phyloP scores from a whole-genome alignment of 2,113 vertebrate species.

The Gambusia holbrooki region DNA sequence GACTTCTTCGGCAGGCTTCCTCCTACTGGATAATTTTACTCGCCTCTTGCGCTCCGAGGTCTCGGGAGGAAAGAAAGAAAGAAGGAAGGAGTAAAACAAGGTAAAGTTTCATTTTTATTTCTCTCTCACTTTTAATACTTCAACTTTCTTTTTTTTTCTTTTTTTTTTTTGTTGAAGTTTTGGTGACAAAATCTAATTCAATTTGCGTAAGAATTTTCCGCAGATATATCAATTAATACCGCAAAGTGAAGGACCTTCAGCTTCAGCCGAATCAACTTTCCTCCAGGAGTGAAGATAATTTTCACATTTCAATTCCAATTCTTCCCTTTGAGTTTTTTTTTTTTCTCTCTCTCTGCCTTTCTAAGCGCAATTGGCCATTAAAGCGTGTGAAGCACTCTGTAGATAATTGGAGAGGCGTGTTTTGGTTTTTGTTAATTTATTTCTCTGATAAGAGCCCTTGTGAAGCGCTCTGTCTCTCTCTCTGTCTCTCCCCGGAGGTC shows the following conservation, averaged over 20 bases:
- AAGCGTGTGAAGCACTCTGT: slow-evolving; percentile 65
- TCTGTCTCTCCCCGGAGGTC: slow-evolving; percentile 78
- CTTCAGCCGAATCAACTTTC: slow-evolving; percentile 38
- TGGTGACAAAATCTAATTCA: neutral
- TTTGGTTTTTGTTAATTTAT: slow-evolving; percentile 80
- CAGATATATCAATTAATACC: slow-evolving; percentile 34
- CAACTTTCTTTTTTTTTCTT: neutral
- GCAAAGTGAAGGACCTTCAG: slow-evolving; percentile 5
- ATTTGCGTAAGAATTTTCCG: neutral
- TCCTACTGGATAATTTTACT: slow-evolving; percentile 78
- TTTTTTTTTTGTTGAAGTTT: neutral
- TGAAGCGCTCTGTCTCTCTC: slow-evolving; percentile 63
- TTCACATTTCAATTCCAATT: slow-evolving; percentile 55
- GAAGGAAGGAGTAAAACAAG: slow-evolving; percentile 42
- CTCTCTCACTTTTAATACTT: neutral
- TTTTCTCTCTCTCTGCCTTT: neutral
- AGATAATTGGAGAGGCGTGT: slow-evolving; percentile 82
- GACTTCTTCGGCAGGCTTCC: slow-evolving; percentile 56
- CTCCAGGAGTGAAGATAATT: slow-evolving; percentile 32
- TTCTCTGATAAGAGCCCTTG: slow-evolving; percentile 76
- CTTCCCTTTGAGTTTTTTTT: slow-evolving; percentile 13
- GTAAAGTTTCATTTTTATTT: slow-evolving; percentile 43
- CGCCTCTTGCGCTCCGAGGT: slow-evolving; percentile 34
- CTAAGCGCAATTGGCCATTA: slow-evolving; percentile 56
- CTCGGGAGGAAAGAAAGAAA: slow-evolving; percentile 39